Evolutionary conservation across 2,888 invertebrate genomes (phyloP), one percentile per base, ranked within the genome.

Genomic region (Cephus pygmeus): DNA sequence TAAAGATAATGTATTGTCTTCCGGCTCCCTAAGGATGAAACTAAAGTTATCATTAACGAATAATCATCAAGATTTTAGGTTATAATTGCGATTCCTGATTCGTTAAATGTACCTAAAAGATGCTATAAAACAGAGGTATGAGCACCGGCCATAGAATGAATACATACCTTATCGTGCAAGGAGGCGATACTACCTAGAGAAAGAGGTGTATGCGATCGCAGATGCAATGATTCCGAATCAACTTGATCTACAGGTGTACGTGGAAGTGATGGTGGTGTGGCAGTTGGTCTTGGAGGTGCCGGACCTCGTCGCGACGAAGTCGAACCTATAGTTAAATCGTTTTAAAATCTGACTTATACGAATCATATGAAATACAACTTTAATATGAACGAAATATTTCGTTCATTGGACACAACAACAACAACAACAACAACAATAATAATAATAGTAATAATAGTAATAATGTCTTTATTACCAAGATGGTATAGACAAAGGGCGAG

Each of bases 101-200:
- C 4, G 15, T 40, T 40, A 40, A 40, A 40, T 4, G 6, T 40
- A 40, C 15, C 40, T 40, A 15, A 71, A 33, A 31, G 12, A 71
- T 12, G 71, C 31, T 31, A 71, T 33, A 30, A 71, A 15, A 71
- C 31, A 33, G 56, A 23, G 9, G 23, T 56, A 56, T 56, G 56
- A 56, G 23, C 9, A 23, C 2, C 15, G 23, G 9, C 9, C 23
- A 23, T 56, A 56, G 9, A 23, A 56, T 56, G 23, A 56, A 23
- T 56, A 56, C 85, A 81, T 87, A 93, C 94, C 92, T 96, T 96
- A 85, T 96, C 96, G 86, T 96, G 96, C 82, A 96, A 92, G 23
- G 96, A 96, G 90, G 95, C 95, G 93, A 96, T 95, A 89, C 95
- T 96, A 89, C 96, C 96, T 76, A 96, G 93, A 81, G 95, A 95